Conservation (phyloP, 2,888 invertebrate genomes). For the Torymus texanus region DNA sequence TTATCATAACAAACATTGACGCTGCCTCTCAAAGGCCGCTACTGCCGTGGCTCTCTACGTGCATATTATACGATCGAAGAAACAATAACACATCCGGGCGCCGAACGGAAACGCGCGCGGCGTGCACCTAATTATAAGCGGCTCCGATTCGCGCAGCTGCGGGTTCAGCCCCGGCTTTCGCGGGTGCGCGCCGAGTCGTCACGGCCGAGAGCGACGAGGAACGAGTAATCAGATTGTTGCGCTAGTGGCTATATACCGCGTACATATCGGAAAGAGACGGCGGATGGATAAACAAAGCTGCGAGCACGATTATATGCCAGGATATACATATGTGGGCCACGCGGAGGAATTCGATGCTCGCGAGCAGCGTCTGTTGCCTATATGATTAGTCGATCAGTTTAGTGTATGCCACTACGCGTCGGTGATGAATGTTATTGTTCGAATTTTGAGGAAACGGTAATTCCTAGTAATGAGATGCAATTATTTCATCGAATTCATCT, state of each 20-base stretch:
- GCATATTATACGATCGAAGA: conserved; percentile 29
- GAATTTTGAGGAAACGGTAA: too few species aligned
- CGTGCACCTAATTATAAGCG: conserved; percentile 26
- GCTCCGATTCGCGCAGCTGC: conserved; percentile 6
- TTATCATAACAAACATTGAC: not conserved
- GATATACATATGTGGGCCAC: not conserved
- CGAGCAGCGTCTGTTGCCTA: conserved; percentile 18
- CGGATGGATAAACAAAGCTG: conserved; percentile 28
- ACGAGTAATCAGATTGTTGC: conserved; percentile 39
- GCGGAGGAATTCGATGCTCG: conserved; percentile 2
- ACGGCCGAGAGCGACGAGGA: not conserved
- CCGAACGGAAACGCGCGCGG: not conserved
- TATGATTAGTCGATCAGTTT: conserved; percentile 21
- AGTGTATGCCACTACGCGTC: not conserved
- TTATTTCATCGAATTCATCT: too few species aligned
- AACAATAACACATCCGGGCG: conserved; percentile 23
- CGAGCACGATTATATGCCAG: not conserved
- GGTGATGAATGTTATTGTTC: not conserved
- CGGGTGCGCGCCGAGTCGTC: not conserved
- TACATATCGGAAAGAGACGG: conserved; percentile 13
- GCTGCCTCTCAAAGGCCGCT: conserved; percentile 1
- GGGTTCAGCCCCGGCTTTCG: conserved; percentile 8
- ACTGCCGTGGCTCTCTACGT: too few species aligned
- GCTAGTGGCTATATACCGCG: not conserved
- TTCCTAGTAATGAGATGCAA: too few species aligned